Base-by-base conservation (phyloP, 2,888 invertebrate genomes). In the Terebella lapidaria region DNA sequence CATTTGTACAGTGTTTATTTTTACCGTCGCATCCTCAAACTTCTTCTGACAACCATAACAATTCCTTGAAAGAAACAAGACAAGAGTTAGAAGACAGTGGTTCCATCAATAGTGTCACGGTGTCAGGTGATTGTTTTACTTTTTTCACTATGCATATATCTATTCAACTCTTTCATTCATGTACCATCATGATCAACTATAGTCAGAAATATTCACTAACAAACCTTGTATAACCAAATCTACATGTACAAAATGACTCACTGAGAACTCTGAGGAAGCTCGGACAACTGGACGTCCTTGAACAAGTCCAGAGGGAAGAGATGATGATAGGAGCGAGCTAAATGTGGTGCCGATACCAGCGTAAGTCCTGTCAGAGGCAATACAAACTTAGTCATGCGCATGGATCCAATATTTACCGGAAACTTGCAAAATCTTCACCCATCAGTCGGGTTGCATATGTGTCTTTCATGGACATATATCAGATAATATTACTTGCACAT, bases 251-350 rank as follows among this genome's bases (percentile, higher is more conserved):
- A 49, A 49, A 49, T 49, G 24, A 15, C 10, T 5, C 10, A 20
- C 49, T 10, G 15, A 35, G n/a, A 35, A 35, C 10, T 35, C 42
- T 15, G 42, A 35, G 42, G n/a, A 35, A n/a, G 42, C 10, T 35
- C 42, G n/a, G 42, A 10, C 42, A 53, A 15, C 28, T 25, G 64
- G 0, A 89, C 69, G 82, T 96, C 95, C 57, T 85, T 85, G 74
- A 90, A 99, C 55, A 89, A 86, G 51, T 90, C 88, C 54, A 95
- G 89, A 0, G 96, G 96, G 79, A 97, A 95, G 64, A 99, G 84
- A 82, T 99, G 97, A 79, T 97, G 96, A 81, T 96, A 96, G 0
- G 96, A 95, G 67, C 97, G 86, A 2, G 97, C 96, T 56, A 99
- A 85, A 84, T 99, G 99, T 25, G 97, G 96, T 1, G 99, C 97